Conservation (phyloP, 2,113 vertebrate species). For the Isurus oxyrinchus region DNA sequence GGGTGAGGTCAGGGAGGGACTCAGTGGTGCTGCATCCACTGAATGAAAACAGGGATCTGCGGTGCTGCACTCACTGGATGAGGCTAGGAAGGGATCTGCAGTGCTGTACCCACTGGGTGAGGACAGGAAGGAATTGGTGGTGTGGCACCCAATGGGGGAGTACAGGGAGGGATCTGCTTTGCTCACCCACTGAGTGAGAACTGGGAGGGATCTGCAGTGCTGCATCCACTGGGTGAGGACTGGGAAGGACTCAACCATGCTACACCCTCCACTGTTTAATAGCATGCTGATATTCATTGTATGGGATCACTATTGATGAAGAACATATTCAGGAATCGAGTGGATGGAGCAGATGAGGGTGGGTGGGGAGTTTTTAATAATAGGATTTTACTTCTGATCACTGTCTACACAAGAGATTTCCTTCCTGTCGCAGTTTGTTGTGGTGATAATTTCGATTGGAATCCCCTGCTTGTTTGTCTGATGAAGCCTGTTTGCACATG, state of each 20-base stretch:
- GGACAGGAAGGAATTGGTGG: not conserved
- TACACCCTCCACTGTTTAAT: not conserved
- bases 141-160: no score
- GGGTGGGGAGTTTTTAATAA: not conserved
- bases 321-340: not conserved
- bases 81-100: no score
- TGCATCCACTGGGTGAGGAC: not conserved
- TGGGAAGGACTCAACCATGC: no score
- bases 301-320: not conserved
- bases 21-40: no score
- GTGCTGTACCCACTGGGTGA: no score
- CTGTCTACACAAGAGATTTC: not conserved
- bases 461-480: not conserved
- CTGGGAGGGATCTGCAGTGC: not conserved
- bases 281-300: not conserved
- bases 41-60: no score
- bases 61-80: no score
- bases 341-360: not conserved
- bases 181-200: not conserved
- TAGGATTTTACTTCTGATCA: not conserved
- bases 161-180: not conserved
- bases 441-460: not conserved
- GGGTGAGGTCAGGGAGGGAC: no score
- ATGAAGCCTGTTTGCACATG: not conserved
- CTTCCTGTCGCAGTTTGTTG: not conserved